These are phyloP conservation scores for Vultur gryphus DNA, from an alignment of 2,797 vertebrate species.

Conservation along the genomic window DNA sequence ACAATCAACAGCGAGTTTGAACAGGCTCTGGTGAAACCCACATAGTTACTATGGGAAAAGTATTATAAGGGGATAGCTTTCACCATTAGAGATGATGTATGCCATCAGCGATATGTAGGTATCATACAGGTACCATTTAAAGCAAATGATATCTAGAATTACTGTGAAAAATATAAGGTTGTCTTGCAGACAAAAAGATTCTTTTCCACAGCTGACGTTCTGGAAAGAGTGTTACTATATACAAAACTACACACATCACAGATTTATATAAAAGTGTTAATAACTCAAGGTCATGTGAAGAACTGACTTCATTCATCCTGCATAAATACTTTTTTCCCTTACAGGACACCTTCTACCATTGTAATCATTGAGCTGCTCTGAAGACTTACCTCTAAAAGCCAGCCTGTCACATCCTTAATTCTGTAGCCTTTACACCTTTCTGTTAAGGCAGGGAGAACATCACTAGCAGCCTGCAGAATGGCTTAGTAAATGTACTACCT, in stretches of 20 bases:
- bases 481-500: not conserved
- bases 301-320: not conserved
- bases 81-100: not conserved
- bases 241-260: not conserved
- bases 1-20: not conserved
- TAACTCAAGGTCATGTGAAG: not conserved
- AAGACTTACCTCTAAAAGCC: not conserved
- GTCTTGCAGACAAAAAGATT: not conserved
- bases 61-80: not conserved
- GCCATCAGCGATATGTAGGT: rapidly evolving
- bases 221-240: not conserved
- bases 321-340: not conserved
- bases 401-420: not conserved
- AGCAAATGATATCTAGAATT: not conserved
- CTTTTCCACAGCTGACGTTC: not conserved
- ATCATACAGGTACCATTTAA: not conserved
- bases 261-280: not conserved
- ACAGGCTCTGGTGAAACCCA: not conserved
- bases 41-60: not conserved
- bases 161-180: not conserved
- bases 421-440: not conserved
- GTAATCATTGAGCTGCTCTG: not conserved
- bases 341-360: not conserved
- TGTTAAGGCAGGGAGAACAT: not conserved
- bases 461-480: not conserved